Evolutionary conservation across 2,888 invertebrate species (phyloP), one percentile per base, ranked within the genome.

Genomic region (Leptogaster cylindrica): DNA sequence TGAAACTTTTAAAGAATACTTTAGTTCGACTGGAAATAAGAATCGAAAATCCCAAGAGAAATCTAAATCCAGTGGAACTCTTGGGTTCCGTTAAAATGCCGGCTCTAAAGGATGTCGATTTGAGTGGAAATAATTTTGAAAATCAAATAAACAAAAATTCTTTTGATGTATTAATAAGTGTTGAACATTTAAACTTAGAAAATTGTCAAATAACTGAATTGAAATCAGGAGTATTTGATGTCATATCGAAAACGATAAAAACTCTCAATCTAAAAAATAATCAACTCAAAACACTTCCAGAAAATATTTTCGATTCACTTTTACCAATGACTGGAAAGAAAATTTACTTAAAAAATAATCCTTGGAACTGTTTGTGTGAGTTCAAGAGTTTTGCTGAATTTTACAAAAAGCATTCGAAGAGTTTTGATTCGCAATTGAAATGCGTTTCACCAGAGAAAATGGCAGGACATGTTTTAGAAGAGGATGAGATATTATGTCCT

Each of bases 41-140:
- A 33, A 20, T 48, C 6, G 2, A 1, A 18, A 12, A 20, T 12
- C 2, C 18, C 33, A 20, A n/a, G 27, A 48, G 33, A 20, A 5
- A 18, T 10, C 16, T 44, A n/a, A 44, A 44, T 8, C 61, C 61
- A 44, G 27, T 44, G 20, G 20, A 3, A 10, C 36, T 44, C 8
- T 27, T 61, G 5, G 61, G 61, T 12, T 27, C 44, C 44, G n/a
- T 3, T 16, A 16, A 41, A 0, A 23, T 44, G 10, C 28, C 16
- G 18, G 27, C 18, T 16, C 5, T 61, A 1, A 27, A 28, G 27
- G 2, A 2, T 0, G 16, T 48, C 6, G 33, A 64, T n/a, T n/a
- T 64, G 3, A 23, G 18, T 33, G 44, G 28, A 28, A 64, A 64
- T 33, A 64, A 46, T 10, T 23, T 48, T 48, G 28, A 12, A 20